Base-by-base conservation (phyloP, 2,888 invertebrate species). In the Serrognathus titanus region DNA sequence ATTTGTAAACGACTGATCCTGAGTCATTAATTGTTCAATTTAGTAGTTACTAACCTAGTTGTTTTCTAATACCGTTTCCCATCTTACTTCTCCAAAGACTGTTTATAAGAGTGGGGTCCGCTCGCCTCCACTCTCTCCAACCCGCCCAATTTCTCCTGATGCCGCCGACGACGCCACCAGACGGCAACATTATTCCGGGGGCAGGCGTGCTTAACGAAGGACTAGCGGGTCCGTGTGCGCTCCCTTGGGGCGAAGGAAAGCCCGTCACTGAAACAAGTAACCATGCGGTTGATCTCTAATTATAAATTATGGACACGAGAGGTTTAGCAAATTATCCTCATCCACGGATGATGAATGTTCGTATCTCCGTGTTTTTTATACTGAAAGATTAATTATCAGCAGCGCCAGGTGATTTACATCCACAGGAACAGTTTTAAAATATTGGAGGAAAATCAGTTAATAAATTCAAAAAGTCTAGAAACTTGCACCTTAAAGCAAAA, bases 51-150 rank as follows among this genome's bases (percentile, higher is more conserved):
- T 79, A 74, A 85, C 85, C 85, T 67, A 85, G 79, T 75, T 85
- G 85, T 70, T 85, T 85, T 64, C 85, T 79, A 69, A 85, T 85
- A 71, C 88, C 88, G 68, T 87, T 82, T 43, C 87, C 87, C 78
- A 87, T 87, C 75, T 86, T 85, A 77, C 86, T 87, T 75, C 86
- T 83, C 87, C 87, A 87, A 66, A 88, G 81, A 64, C 85, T 86
- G 78, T 87, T 86, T 79, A 87, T 85, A 63, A 87, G 83, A 59
- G 85, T 86, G 58, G 87, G 87, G 76, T 88, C 88, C 50, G 86
- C 87, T 58, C 87, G 81, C 64, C 87, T 80, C 87, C 87, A 87
- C 76, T 87, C 87, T 69, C 87, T 81, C 79, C 85, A 87, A 46
- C 86, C 86, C 66, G 74, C 73, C 57, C 74, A 66, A 36, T 75